Evolutionary conservation across 92 coral and sea anemone genomes (phyloP), one percentile per base, ranked within the genome.

Genomic region (Anthopleura xanthogrammica): DNA sequence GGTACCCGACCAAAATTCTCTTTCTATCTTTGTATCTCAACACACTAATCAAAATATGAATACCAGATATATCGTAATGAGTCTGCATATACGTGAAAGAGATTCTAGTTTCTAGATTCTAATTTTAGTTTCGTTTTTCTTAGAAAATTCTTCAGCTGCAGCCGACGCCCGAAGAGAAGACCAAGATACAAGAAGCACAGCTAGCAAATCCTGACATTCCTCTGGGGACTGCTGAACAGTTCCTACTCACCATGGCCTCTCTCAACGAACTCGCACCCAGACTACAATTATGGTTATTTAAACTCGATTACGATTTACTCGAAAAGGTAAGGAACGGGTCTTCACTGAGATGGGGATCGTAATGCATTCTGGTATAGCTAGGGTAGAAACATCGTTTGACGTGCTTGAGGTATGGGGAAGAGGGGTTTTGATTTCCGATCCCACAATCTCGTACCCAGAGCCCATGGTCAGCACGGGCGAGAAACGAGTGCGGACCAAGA

Each of bases 191-290:
- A 55, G 99, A 94, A 85, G 99, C 95, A 43, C 95, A 95, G 64
- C 78, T 96, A 64, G 91, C 98, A 29, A 92, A 92, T 80, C 99
- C 99, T 4, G 99, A 96, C 79, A 83, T 96, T 42, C 98, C 99
- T 60, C 84, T 96, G 72, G 99, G 98, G 42, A 90, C 98, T 22
- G 99, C 99, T 8, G 99, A 96, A 50, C 99, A 96, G 86, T 96
- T 94, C 82, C 87, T 96, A 48, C 89, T 96, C 5, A 91, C 97
- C 4, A 92, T 96, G 94, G 92, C 98, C 6, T 96, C 98, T 29
- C 88, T 94, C 13, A 96, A 94, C 86, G 99, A 96, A 79, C 93
- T 96, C 68, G 83, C 86, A 5, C 95, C 99, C 2, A 89, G 99
- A 66, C 93, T 96, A 24, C 95, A 96, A 58, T 68, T 96, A 60